Percentiles rank a stretch among this genome's conserved stretches.
Evolutionary conservation across 2,888 invertebrate species (phyloP).

Genomic region (Athalia circularis): DNA sequence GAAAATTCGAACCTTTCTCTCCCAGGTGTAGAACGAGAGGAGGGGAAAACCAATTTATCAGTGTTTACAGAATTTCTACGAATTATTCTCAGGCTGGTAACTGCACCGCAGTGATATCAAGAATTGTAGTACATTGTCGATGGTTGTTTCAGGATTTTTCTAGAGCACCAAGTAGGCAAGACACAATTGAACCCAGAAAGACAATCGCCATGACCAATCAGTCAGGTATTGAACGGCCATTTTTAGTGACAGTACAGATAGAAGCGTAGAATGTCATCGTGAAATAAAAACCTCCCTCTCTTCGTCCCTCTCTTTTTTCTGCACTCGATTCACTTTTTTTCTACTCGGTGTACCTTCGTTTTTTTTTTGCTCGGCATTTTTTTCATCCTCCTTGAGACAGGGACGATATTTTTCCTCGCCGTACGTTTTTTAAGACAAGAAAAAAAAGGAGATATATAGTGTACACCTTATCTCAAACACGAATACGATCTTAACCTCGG

Average conservation of each 20-base stretch:
- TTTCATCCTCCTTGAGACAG: background rate
- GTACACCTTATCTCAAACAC: background rate
- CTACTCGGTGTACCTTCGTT: background rate
- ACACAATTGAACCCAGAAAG: slow-evolving; percentile 15
- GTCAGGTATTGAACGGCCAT: slow-evolving; percentile 31
- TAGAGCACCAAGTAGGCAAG: no score
- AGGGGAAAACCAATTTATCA: no score
- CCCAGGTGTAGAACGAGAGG: no score
- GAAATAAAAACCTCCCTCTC: background rate
- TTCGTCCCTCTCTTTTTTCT: background rate
- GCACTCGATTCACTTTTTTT: background rate
- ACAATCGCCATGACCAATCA: slow-evolving; percentile 28
- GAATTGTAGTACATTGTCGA: no score
- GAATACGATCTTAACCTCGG: slow-evolving; percentile 9
- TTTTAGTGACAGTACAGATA: background rate
- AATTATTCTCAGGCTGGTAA: no score
- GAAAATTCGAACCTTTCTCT: no score
- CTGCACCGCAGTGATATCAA: no score
- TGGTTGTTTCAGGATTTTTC: no score
- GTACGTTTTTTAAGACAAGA: background rate
- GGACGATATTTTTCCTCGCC: background rate
- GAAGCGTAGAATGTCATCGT: background rate
- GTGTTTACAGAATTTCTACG: no score
- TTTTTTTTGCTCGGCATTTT: background rate
- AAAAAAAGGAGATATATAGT: background rate